Percentiles rank a stretch among this genome's conserved stretches.
Conservation (phyloP, 2,113 vertebrate genomes). For the Myanophis thanlyinensis region DNA sequence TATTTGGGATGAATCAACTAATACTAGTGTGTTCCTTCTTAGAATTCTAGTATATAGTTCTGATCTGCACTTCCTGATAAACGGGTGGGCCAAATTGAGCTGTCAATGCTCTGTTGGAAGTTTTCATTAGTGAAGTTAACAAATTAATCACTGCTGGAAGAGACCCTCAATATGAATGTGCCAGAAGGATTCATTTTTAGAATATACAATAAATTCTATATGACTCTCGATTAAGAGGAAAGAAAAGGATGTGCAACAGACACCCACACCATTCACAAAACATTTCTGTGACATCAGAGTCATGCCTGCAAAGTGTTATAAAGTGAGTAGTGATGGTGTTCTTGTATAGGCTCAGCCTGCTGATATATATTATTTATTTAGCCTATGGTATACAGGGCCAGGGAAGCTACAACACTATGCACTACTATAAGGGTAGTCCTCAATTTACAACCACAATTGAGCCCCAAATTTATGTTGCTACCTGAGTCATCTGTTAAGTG, state of each 20-base stretch:
- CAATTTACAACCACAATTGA: neutral
- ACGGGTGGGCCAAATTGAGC: neutral
- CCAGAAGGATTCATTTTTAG: neutral
- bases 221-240: neutral
- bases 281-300: neutral
- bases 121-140: neutral
- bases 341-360: neutral
- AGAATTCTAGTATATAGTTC: neutral
- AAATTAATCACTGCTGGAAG: neutral
- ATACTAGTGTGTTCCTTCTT: neutral
- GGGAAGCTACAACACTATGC: neutral
- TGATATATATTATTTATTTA: neutral
- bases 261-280: neutral
- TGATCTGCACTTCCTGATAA: neutral
- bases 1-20: neutral
- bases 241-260: neutral
- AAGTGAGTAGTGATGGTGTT: neutral
- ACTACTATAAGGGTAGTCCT: neutral
- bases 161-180: neutral
- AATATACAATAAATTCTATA: neutral
- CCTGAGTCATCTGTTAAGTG: neutral
- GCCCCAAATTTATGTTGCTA: neutral
- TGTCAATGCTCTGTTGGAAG: neutral
- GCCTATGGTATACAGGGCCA: neutral
- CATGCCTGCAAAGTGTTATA: neutral